Conservation (phyloP, 2,888 invertebrate genomes). For the Pyrrhia umbra region DNA sequence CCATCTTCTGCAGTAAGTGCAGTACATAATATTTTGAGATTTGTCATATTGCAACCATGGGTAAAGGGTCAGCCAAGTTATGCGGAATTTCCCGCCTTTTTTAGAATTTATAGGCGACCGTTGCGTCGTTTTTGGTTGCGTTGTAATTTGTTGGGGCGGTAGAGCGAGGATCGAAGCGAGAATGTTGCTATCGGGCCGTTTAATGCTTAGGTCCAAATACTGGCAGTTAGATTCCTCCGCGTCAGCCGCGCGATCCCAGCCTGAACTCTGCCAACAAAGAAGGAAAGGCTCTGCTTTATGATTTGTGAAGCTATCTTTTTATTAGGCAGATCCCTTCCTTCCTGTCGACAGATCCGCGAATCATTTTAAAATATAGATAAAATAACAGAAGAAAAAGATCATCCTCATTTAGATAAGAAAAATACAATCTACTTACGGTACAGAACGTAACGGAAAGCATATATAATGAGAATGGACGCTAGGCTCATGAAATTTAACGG, state of each 20-base stretch:
- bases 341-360: constrained; percentile 70
- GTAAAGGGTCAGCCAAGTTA: constrained; percentile 92
- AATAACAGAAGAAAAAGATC: constrained; percentile 82
- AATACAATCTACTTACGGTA: constrained; percentile 3
- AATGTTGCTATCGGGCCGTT: constrained; percentile 64
- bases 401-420: constrained; percentile 61
- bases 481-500: neutral
- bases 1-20: constrained; percentile 94
- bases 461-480: constrained; percentile 1
- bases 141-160: constrained; percentile 79
- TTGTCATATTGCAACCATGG: constrained; percentile 94
- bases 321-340: constrained; percentile 88
- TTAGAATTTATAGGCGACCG: constrained; percentile 66
- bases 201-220: constrained; percentile 69
- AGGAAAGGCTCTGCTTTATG: constrained; percentile 90
- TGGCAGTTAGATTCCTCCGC: constrained; percentile 65
- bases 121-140: constrained; percentile 47
- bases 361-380: constrained; percentile 33
- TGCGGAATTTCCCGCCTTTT: constrained; percentile 92
- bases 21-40: constrained; percentile 92
- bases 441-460: neutral
- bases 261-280: constrained; percentile 92
- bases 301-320: constrained; percentile 51
- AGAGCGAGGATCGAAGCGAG: constrained; percentile 71
- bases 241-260: constrained; percentile 54